A percentile compares a stretch with the other conserved stretches of the same genome.
phyloP scores from a whole-genome alignment of 2,888 invertebrate genomes.

The Apeira syringaria region DNA sequence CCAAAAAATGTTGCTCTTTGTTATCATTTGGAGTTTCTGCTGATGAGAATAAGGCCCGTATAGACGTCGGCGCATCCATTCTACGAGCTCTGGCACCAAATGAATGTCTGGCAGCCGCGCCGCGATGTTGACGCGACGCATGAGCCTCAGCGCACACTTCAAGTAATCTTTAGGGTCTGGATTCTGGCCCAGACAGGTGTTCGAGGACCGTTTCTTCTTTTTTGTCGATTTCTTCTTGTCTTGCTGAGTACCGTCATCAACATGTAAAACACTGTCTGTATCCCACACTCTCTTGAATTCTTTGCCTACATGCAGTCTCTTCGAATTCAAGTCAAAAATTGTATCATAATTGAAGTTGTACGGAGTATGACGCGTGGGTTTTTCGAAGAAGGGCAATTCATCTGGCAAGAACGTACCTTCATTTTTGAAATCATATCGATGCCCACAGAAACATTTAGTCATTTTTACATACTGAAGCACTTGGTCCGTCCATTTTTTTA shows the following conservation, averaged over 20 bases:
- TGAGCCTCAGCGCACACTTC: constrained; percentile 56
- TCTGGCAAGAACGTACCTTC: constrained; percentile 57
- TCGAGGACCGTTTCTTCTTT: constrained; percentile 44
- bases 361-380: constrained; percentile 49
- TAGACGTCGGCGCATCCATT: constrained; percentile 71
- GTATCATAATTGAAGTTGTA: constrained; percentile 59
- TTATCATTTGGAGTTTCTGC: constrained; percentile 43
- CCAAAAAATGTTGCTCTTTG: constrained; percentile 55
- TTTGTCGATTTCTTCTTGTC: constrained; percentile 45
- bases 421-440: constrained; percentile 61
- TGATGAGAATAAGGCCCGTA: constrained; percentile 47
- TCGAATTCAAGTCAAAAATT: constrained; percentile 61
- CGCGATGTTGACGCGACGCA: constrained; percentile 58
- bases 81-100: constrained; percentile 62
- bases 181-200: constrained; percentile 53
- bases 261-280: constrained; percentile 60
- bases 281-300: constrained; percentile 67
- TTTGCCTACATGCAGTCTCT: constrained; percentile 53
- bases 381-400: constrained; percentile 62
- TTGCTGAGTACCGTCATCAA: constrained; percentile 37
- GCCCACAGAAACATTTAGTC: constrained; percentile 65
- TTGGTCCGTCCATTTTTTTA: constrained; percentile 55
- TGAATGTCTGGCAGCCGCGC: constrained; percentile 67
- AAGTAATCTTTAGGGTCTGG: constrained; percentile 63
- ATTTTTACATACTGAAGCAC: constrained; percentile 53